phyloP scores from a whole-genome alignment of 2,888 invertebrate species.

The Orchestes rusci region DNA sequence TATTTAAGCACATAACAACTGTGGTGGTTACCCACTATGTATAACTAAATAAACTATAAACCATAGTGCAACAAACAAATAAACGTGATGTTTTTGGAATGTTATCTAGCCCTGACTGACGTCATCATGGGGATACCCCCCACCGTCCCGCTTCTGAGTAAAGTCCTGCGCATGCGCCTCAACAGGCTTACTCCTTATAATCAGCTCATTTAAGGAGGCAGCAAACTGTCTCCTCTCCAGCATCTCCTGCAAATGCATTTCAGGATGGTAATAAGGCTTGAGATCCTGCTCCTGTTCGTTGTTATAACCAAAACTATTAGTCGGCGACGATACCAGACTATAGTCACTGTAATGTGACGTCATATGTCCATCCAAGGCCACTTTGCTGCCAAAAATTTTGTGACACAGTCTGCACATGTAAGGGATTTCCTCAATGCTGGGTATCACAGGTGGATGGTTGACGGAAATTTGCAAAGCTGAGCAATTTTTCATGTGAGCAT shows the following conservation, averaged over 20 bases:
- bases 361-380: slow-evolving; percentile 30
- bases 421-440: no score
- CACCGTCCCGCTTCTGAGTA: not conserved
- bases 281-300: slow-evolving; percentile 3
- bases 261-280: slow-evolving; percentile 3
- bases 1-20: no score
- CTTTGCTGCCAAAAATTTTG: slow-evolving; percentile 24
- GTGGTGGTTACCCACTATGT: no score
- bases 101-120: no score
- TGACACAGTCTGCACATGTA: slow-evolving; percentile 19
- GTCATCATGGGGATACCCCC: no score
- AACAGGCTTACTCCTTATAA: slow-evolving; percentile 5
- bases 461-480: slow-evolving; percentile 18
- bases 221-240: slow-evolving; percentile 19
- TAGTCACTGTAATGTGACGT: slow-evolving; percentile 16
- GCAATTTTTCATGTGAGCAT: slow-evolving; percentile 39
- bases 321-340: slow-evolving; percentile 9
- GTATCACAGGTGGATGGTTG: slow-evolving; percentile 5
- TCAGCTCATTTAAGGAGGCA: slow-evolving; percentile 17
- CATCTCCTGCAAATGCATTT: slow-evolving; percentile 11
- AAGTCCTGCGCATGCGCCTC: not conserved
- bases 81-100: no score
- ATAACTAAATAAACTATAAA: no score
- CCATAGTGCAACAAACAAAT: no score
- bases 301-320: slow-evolving; percentile 5